Base-by-base conservation (phyloP, 2,888 invertebrate genomes). In the Ecdyonurus torrentis region DNA sequence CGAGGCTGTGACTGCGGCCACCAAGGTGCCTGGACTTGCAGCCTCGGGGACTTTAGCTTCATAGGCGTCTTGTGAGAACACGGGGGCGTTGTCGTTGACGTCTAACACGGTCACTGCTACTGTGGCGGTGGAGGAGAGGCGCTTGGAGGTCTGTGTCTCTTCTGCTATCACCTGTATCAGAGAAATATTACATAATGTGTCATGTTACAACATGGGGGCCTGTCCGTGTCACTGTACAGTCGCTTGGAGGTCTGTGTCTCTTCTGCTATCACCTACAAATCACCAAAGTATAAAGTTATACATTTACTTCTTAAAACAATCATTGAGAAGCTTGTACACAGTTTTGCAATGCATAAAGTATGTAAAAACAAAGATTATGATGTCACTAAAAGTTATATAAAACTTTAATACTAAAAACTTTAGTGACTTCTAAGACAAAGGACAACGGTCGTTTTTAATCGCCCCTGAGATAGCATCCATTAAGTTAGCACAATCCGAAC, bases 201-300 rank as follows among this genome's bases (percentile, higher is more conserved):
- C 84, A 67, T 85, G 84, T 2, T 83, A 80, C 73, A 94, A 94
- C 61, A 80, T 79, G 0, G 92, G 93, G 7, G 87, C 82, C 74
- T 93, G 91, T 75, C 93, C 92, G 73, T 93, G 15, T 89, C 90
- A 0, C 91, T 91, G 0, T 87, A 86, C 1, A 91, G 79, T 64
- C 83, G 82, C 0, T 87, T 86, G 52, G 81, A 78, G 0, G 90
- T 90, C 71, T 89, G 83, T 0, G 87, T 77, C 74, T 91, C 90
- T 74, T 86, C 89, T 0, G 91, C 91, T 67, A 91, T 83, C 18
- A 90, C 85, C 85, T 85, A 23, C n/a, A n/a, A n/a, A n/a, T n/a
- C n/a, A n/a, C n/a, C n/a, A n/a, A n/a, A n/a, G n/a, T n/a, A n/a
- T n/a, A n/a, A n/a, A n/a, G n/a, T n/a, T n/a, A n/a, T n/a, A n/a